These are phyloP conservation scores for Coelopa pilipes DNA, from an alignment of 2,888 invertebrate genomes.

Conservation along the genomic window DNA sequence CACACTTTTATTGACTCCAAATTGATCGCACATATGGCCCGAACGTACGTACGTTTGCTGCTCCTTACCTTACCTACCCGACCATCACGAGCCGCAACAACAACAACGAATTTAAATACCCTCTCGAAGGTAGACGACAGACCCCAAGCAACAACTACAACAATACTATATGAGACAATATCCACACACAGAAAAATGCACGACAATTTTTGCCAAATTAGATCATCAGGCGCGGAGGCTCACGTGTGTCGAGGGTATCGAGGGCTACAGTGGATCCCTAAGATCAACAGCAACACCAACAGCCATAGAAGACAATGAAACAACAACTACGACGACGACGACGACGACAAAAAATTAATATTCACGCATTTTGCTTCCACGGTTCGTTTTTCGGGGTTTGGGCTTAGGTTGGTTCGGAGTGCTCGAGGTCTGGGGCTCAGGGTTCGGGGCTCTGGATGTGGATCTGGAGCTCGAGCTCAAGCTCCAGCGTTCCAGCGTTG, in stretches of 20 bases:
- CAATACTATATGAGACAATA: constrained; percentile 7
- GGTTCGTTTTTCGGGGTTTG: not conserved
- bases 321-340: not conserved
- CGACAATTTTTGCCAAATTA: constrained; percentile 66
- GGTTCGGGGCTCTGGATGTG: too few species aligned
- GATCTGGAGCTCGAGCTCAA: not conserved
- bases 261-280: constrained; percentile 1
- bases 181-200: constrained; percentile 44
- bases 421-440: constrained; percentile 2
- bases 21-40: constrained; percentile 56
- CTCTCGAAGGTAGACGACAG: constrained; percentile 40
- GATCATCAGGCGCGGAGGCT: constrained; percentile 57
- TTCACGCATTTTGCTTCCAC: constrained; percentile 57
- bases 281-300: constrained; percentile 3
- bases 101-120: constrained; percentile 34
- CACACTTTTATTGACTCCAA: constrained; percentile 37
- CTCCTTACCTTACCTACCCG: constrained; percentile 33
- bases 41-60: constrained; percentile 29
- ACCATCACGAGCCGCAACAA: constrained; percentile 9
- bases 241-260: constrained; percentile 36
- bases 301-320: constrained; percentile 27
- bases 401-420: not conserved
- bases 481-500: not conserved
- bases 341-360: constrained; percentile 54
- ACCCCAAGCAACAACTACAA: constrained; percentile 35